Conservation (phyloP, 2,113 vertebrate genomes). For the Centropus unirufus region DNA sequence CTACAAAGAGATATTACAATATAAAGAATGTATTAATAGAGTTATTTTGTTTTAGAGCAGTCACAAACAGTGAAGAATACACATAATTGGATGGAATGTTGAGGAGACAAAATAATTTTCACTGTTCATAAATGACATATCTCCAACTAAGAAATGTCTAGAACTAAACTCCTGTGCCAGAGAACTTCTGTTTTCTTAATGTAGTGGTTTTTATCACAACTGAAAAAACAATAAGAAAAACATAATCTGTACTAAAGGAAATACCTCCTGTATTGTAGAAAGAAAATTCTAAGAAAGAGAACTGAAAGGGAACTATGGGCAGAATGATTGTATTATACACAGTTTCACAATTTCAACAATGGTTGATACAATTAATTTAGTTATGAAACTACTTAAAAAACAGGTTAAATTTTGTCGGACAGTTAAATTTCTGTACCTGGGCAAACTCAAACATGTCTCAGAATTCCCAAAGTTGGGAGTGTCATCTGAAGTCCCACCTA, state of each 20-base stretch:
- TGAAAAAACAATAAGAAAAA: not conserved
- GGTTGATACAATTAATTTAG: not conserved
- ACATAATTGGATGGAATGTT: not conserved
- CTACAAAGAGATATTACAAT: not conserved
- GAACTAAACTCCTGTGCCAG: not conserved
- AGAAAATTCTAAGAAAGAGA: not conserved
- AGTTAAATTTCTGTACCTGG: not conserved
- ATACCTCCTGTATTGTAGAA: not conserved
- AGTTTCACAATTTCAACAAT: not conserved
- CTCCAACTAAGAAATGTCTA: not conserved
- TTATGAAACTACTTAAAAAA: not conserved
- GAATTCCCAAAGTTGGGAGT: not conserved
- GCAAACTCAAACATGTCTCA: not conserved
- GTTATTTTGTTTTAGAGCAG: not conserved
- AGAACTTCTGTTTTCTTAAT: not conserved
- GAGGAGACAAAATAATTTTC: not conserved
- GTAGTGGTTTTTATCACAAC: not conserved
- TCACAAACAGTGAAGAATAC: not conserved
- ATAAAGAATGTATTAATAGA: not conserved
- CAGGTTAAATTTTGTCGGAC: not conserved
- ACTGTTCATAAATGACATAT: not conserved
- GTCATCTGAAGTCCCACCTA: not conserved
- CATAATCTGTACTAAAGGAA: not conserved
- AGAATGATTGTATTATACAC: not conserved
- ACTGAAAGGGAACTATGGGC: not conserved